These are phyloP conservation scores for Thaumetopoea pityocampa DNA, from an alignment of 1,140 invertebrate species.

Conservation along the genomic window DNA sequence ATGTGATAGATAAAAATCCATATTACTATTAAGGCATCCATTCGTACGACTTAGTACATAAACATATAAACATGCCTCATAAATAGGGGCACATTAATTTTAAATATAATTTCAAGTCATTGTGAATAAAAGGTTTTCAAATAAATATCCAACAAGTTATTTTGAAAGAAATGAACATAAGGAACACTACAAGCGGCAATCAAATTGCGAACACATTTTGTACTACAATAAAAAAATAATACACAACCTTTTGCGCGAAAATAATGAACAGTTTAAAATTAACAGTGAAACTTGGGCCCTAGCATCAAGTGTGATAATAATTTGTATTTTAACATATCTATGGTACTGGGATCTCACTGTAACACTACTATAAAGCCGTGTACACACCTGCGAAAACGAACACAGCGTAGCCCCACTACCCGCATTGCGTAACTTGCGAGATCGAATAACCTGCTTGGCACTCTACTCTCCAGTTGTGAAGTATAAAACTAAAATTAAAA, in stretches of 20 bases:
- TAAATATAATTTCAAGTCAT: slow-evolving; percentile 46
- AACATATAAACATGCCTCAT: slow-evolving; percentile 36
- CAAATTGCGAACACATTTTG: slow-evolving; percentile 75
- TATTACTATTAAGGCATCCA: slow-evolving; percentile 50
- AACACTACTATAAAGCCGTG: too few relatives aligned
- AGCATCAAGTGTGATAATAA: slow-evolving; percentile 15
- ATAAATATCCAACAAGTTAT: slow-evolving; percentile 65
- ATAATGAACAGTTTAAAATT: slow-evolving; percentile 72
- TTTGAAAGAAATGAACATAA: slow-evolving; percentile 64
- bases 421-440: too few relatives aligned
- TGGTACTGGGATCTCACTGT: too few relatives aligned
- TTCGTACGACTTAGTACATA: slow-evolving; percentile 33
- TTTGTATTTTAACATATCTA: too few relatives aligned
- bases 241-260: slow-evolving; percentile 75
- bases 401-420: too few relatives aligned
- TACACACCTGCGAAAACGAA: too few relatives aligned
- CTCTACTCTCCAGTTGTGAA: too few relatives aligned
- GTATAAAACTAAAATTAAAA: too few relatives aligned
- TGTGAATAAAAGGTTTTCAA: slow-evolving; percentile 60
- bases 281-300: slow-evolving; percentile 48
- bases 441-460: too few relatives aligned
- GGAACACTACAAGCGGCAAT: slow-evolving; percentile 74
- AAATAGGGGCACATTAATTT: slow-evolving; percentile 21
- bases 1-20: slow-evolving; percentile 32
- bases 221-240: slow-evolving; percentile 76